These are phyloP conservation scores for Pogonocherus hispidulus DNA, from an alignment of 2,888 invertebrate species.

Conservation along the genomic window DNA sequence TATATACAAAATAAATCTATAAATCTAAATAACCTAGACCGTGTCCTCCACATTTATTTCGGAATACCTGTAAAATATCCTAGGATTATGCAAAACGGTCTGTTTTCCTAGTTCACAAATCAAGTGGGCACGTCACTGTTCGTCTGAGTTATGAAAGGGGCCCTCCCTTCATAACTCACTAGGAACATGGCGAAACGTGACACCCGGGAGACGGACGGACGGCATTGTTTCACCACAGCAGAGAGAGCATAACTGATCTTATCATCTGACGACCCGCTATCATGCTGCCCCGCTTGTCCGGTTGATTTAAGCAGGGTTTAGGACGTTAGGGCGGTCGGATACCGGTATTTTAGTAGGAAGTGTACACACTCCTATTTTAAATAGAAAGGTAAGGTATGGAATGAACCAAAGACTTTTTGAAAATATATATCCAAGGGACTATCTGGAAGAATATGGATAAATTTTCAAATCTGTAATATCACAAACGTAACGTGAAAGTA, in stretches of 20 bases:
- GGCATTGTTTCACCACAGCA: conserved; percentile 13
- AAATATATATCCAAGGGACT: no score
- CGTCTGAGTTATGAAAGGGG: conserved; percentile 13
- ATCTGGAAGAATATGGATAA: no score
- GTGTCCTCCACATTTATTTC: background rate
- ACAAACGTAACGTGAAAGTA: no score
- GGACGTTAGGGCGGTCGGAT: conserved; percentile 48
- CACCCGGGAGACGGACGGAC: background rate
- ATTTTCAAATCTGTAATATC: no score
- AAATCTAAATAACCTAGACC: no score
- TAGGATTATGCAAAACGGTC: conserved; percentile 18
- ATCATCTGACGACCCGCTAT: background rate
- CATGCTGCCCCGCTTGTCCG: conserved; percentile 7
- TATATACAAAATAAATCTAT: no score
- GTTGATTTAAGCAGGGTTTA: conserved; percentile 46
- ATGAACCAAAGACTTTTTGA: no score
- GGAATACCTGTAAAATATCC: conserved; percentile 17
- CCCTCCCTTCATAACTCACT: conserved; percentile 23
- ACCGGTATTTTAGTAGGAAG: no score
- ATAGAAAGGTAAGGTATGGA: no score
- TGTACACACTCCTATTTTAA: no score
- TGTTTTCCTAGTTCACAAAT: conserved; percentile 2
- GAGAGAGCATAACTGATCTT: conserved; percentile 16
- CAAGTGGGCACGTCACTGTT: background rate
- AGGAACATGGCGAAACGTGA: conserved; percentile 32